Evolutionary conservation across 2,888 invertebrate genomes (phyloP), one percentile per base, ranked within the genome.

Genomic region (Hybos culiciformis): DNA sequence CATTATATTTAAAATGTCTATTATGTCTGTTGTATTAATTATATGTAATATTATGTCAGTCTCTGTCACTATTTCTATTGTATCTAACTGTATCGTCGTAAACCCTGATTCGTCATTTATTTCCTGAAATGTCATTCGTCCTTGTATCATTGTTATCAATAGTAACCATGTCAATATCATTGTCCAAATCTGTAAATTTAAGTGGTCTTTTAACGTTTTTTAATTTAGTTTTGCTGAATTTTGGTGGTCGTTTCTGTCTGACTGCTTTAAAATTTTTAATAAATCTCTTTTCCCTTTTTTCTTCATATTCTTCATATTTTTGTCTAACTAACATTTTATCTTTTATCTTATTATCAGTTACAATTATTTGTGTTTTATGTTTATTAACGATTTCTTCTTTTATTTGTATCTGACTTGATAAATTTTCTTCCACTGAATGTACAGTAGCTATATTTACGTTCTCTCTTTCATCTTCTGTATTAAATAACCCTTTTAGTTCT

Each of bases 1-100:
- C 9, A 39, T 39, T 8, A 32, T 12, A 11, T 7, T 39, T 12
- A 40, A 32, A 14, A 40, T 21, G 9, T 15, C 14, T 11, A 40
- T 9, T 14, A 40, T 40, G 19, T 40, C 32, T 8, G 8, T 18
- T 18, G 39, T 5, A 15, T 40, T 40, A 14, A 40, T 40, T 40
- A 40, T 3, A 26, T 29, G 31, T 29, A 39, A 19, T 18, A 31
- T 31, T 11, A 31, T 31, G 6, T 19, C 12, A n/a, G 31, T 20
- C 32, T 39, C 12, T 32, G 29, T 19, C 12, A 31, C 31, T 31
- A 39, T 32, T 31, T 15, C 18, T 17, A 15, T 26, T 26, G n/a
- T 24, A 12, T 29, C 18, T 9, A 39, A 29, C 6, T 31, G n/a
- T 31, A 31, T 31, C 7, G 12, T 31, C n/a, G 31, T 11, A 12